A percentile compares a stretch with the other conserved stretches of the same genome.
phyloP scores from a whole-genome alignment of 2,888 invertebrate genomes.

The Caenorhabditis doughertyi region DNA sequence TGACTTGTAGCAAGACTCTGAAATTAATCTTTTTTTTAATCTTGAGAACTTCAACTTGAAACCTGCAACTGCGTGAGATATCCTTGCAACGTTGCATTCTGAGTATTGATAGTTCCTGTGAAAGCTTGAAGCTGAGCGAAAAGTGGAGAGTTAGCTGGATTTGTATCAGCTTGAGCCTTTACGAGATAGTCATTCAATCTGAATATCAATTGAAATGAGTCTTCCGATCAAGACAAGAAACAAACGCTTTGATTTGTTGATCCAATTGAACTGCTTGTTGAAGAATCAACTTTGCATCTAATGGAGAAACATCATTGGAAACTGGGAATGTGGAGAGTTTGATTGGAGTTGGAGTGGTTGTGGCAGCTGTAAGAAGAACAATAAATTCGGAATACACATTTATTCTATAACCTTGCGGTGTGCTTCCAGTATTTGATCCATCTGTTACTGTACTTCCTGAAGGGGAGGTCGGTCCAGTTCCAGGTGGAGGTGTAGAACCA shows the following conservation, averaged over 20 bases:
- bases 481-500: not conserved
- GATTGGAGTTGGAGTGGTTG: constrained; percentile 22
- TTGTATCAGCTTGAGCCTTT: constrained; percentile 18
- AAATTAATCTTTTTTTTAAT: not conserved
- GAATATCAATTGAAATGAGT: not conserved
- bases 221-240: not conserved
- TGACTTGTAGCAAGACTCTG: constrained; percentile 26
- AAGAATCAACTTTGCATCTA: constrained; percentile 45
- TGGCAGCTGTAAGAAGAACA: not conserved
- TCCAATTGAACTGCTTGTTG: constrained; percentile 46
- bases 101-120: constrained; percentile 18
- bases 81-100: constrained; percentile 43
- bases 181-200: constrained; percentile 34
- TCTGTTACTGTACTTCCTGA: constrained; percentile 4
- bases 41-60: no score
- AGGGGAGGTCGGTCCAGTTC: not conserved
- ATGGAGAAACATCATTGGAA: constrained; percentile 5
- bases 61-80: constrained; percentile 40
- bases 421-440: constrained; percentile 21
- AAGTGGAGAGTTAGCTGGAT: constrained; percentile 43
- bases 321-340: constrained; percentile 36
- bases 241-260: constrained; percentile 41
- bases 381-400: not conserved
- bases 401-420: not conserved
- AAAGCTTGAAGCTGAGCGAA: constrained; percentile 38